Evolutionary conservation across 2,888 invertebrate genomes (phyloP).

Genomic region (Idaea straminata): DNA sequence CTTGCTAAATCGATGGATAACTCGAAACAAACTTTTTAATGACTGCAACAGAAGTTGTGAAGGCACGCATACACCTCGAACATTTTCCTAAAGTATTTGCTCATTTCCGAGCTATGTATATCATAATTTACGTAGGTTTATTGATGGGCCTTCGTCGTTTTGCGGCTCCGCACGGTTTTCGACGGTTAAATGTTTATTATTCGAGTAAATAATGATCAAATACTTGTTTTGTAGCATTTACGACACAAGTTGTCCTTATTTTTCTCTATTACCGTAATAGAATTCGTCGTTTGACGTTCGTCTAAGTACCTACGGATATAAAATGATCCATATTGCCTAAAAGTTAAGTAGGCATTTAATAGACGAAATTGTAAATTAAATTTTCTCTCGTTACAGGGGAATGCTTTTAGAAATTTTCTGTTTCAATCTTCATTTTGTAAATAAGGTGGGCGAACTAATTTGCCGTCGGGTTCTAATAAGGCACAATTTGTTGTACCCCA

Average conservation of each 20-base stretch:
- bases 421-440: constrained; percentile 42
- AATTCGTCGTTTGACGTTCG: neutral
- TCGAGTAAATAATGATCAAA: neutral
- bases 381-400: constrained; percentile 37
- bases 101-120: neutral
- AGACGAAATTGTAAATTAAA: constrained; percentile 20
- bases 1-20: constrained; percentile 29
- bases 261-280: neutral
- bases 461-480: constrained; percentile 25
- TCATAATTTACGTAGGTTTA: constrained; percentile 1
- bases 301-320: neutral
- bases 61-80: constrained; percentile 21
- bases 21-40: constrained; percentile 31
- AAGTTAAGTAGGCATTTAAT: constrained; percentile 15
- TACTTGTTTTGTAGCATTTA: neutral
- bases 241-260: neutral
- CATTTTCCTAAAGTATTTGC: neutral
- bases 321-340: constrained; percentile 2
- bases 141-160: neutral
- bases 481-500: constrained; percentile 27
- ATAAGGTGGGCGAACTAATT: constrained; percentile 40
- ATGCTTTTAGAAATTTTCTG: constrained; percentile 51
- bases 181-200: neutral
- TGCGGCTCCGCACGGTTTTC: neutral
- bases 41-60: constrained; percentile 29